Evolutionary conservation across 2,888 invertebrate genomes (phyloP), one percentile per base, ranked within the genome.

Genomic region (Catocala sponsa): DNA sequence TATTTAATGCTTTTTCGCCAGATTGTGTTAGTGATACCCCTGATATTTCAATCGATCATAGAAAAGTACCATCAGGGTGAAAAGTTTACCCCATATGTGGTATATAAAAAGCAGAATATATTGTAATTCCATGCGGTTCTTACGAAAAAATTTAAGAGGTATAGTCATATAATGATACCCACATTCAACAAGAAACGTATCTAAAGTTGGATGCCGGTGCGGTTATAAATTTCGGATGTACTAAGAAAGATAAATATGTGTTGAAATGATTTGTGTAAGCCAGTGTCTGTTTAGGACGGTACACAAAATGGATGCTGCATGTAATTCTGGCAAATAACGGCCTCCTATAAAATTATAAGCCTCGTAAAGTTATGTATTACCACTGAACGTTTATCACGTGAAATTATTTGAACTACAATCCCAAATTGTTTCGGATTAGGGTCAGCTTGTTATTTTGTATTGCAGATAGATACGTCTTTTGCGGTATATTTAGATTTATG

Each of bases 231-330:
- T 56, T 58, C 6, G 33, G 11, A 59, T 56, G 58, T 75, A 64
- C 55, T 65, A 61, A 55, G 11, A 57, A 75, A 78, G 76, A 69
- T 72, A 78, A 75, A 75, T 72, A 78, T 78, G 56, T 78, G 48
- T 65, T 61, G 12, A 69, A 76, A 64, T 76, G 63, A 72, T 78
- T 78, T 72, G 55, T 66, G 53, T 66, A 59, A 65, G 68, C 65
- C 66, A 48, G 11, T 75, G 69, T 75, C 79, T 78, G 79, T 78
- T 78, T 75, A 75, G 74, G 74, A 75, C 65, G 50, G 55, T 41
- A 33, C 55, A 68, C 65, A 78, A 57, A 61, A 49, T 41, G 67
- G 48, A 60, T 54, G 53, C 46, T 51, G 56, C 25, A 15, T 54
- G 72, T 58, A 57, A 60, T 58, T 66, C 55, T 15, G 43, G 32